Evolutionary conservation across 2,113 vertebrate genomes (phyloP).

Genomic region (Myotis yumanensis): DNA sequence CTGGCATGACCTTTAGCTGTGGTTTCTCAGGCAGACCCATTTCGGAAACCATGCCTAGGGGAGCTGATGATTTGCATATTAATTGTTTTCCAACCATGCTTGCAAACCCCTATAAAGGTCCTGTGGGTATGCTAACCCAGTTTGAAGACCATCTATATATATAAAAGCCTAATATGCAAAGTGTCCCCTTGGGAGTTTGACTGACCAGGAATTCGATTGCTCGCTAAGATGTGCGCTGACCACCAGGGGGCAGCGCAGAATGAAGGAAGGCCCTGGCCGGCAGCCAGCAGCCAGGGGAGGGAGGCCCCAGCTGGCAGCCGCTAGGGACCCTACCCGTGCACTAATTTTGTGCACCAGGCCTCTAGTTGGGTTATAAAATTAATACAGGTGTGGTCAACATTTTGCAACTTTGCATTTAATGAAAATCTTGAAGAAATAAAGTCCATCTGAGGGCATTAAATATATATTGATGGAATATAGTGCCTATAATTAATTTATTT

Average conservation of each 20-base stretch:
- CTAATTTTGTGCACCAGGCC: too few species aligned
- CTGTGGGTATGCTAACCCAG: not conserved
- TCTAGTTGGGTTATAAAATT: not conserved
- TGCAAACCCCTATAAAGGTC: not conserved
- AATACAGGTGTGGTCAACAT: not conserved
- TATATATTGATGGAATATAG: not conserved
- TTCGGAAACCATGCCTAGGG: not conserved
- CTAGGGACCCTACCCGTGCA: too few species aligned
- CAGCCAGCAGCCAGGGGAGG: too few species aligned
- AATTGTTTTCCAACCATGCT: not conserved
- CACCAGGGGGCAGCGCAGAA: too few species aligned
- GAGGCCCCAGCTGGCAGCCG: too few species aligned
- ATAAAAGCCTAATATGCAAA: too few species aligned
- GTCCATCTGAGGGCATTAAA: not conserved
- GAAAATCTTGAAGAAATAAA: slow-evolving; percentile 17
- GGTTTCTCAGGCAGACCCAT: not conserved
- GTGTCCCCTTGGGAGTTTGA: too few species aligned
- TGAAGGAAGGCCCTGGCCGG: too few species aligned
- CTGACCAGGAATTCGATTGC: too few species aligned
- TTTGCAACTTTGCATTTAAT: slow-evolving; percentile 11
- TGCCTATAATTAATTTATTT: slow-evolving; percentile 14
- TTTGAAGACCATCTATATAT: not conserved
- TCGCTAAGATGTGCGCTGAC: too few species aligned
- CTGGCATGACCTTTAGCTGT: not conserved
- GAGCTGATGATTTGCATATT: not conserved